A percentile compares a stretch with the other conserved stretches of the same genome.
These are phyloP conservation scores for Elmis aenea DNA, from an alignment of 2,888 invertebrate genomes.

Conservation along the genomic window DNA sequence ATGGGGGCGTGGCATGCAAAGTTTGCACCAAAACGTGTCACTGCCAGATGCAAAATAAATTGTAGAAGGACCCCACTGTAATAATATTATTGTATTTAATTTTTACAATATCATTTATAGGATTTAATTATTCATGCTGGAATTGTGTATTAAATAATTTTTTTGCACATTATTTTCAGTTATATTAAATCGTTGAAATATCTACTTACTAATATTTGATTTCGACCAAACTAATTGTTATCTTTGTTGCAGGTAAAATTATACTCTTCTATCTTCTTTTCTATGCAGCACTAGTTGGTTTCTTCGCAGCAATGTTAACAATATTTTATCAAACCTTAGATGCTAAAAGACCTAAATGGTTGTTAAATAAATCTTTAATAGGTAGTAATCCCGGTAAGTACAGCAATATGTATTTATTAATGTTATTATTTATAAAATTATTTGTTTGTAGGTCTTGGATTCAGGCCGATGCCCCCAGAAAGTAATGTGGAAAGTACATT, in stretches of 20 bases:
- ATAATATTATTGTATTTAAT: too few relatives aligned
- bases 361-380: conserved; percentile 78
- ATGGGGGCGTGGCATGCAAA: too few relatives aligned
- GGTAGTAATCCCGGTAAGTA: conserved; percentile 86
- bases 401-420: neutral
- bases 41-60: too few relatives aligned
- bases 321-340: conserved; percentile 93
- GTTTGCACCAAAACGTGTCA: too few relatives aligned
- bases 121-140: too few relatives aligned
- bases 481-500: conserved; percentile 92
- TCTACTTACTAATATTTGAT: too few relatives aligned
- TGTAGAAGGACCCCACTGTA: too few relatives aligned
- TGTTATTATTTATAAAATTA: neutral
- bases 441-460: conserved; percentile 75
- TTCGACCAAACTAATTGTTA: too few relatives aligned
- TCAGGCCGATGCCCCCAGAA: conserved; percentile 92
- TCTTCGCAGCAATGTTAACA: conserved; percentile 91
- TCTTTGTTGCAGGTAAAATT: conserved; percentile 79
- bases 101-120: too few relatives aligned
- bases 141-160: too few relatives aligned
- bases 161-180: too few relatives aligned
- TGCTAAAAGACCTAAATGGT: conserved; percentile 82
- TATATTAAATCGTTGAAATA: too few relatives aligned
- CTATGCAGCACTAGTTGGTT: conserved; percentile 86
- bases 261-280: conserved; percentile 93